Evolutionary conservation across 2,113 vertebrate genomes (phyloP).

Genomic region (human (Homo sapiens)): GRCh38 chr4:184734501-184735000

Average conservation of each 20-base stretch:
- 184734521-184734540: too few species aligned
- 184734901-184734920: not conserved
- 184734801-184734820: not conserved
- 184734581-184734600: not conserved
- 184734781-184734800: not conserved
- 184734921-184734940: not conserved
- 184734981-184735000: not conserved
- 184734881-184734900: not conserved
- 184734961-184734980: not conserved
- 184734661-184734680: not conserved
- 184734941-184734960: not conserved
- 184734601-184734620: slow-evolving; percentile 6
- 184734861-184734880: not conserved
- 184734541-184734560: not conserved
- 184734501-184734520: too few species aligned
- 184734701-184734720: not conserved
- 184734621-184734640: not conserved
- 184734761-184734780: not conserved
- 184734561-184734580: not conserved
- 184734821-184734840: too few species aligned
- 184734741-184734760: not conserved
- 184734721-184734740: not conserved
- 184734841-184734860: not conserved
- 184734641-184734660: not conserved
- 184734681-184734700: not conserved